Evolutionary conservation across 2,113 vertebrate species (phyloP), one percentile per base, ranked within the genome.

Genomic region (Lepisosteus oculatus): DNA sequence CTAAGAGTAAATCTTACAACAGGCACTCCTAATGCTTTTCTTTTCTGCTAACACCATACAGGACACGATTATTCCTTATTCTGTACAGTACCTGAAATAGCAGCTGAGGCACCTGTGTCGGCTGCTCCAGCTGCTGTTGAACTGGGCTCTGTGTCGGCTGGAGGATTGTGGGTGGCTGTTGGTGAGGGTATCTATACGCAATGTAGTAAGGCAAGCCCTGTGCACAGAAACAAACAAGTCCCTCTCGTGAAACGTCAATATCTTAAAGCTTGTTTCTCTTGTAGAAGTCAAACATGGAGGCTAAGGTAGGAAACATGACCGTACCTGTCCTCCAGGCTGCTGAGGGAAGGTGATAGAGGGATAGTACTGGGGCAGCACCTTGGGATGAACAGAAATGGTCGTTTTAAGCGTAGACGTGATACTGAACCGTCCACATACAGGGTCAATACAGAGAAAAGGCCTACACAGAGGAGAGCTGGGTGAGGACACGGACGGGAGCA

Each of bases 201-300:
- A 88, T 1, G 57, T 81, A 92, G 78, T 89, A 91, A 0, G 77
- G 78, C 68, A 77, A 90, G 14, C 84, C 81, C 91, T 92, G 78
- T 14, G 45, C 0, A 45, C 9, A 29, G 8, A 11, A 2, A 43
- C n/a, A 41, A 29, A 29, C 11, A 42, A 29, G 29, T 29, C 1
- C 29, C 29, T 29, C 29, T 51, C 12, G 13, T 44, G 12, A 45
- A 51, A n/a, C n/a, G 12, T 6, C 29, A 55, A 8, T 76, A 91
- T 89, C 85, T 88, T 88, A 71, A 84, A 81, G 45, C 87, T 81
- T 29, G 82, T 77, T 61, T 79, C 9, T 59, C 56, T 63, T 45
- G 13, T 56, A 55, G 9, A 55, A 9, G 6, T 66, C 6, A 61
- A 0, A 3, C 47, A 6, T 73, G 7, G 13, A 13, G 14, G 12